Conservation (phyloP, 2,797 vertebrate species). For the Sebastes wilsoni region DNA sequence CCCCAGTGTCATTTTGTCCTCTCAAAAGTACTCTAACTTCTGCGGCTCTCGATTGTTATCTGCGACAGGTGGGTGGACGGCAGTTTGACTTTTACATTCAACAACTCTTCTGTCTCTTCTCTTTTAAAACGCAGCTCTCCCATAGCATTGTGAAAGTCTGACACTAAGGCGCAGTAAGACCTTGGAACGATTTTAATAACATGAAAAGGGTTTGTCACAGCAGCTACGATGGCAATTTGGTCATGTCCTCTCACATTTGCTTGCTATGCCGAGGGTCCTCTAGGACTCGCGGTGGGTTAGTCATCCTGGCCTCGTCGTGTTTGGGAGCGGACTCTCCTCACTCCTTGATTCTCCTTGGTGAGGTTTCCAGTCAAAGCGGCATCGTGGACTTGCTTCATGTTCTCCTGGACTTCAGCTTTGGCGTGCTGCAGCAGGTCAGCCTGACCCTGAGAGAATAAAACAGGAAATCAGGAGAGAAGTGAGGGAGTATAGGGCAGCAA, state of each 20-base stretch:
- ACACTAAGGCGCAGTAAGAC: not conserved
- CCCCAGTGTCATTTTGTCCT: not conserved
- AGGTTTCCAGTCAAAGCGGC: constrained; percentile 91
- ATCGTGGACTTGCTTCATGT: constrained; percentile 93
- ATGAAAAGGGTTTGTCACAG: constrained; percentile 15
- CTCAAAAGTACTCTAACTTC: not conserved
- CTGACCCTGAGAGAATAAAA: constrained; percentile 86
- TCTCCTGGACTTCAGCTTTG: constrained; percentile 91
- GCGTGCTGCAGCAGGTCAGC: constrained; percentile 92
- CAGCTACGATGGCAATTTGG: constrained; percentile 8
- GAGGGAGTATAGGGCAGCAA: not conserved
- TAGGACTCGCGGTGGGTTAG: not conserved
- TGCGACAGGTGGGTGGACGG: constrained; percentile 4
- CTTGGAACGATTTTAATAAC: not conserved
- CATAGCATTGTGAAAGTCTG: not conserved
- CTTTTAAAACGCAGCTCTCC: not conserved
- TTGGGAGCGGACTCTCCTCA: constrained; percentile 72
- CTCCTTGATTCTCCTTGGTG: constrained; percentile 80
- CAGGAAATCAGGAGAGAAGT: not conserved
- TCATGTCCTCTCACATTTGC: not conserved
- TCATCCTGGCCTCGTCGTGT: constrained; percentile 81
- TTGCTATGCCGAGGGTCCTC: constrained; percentile 22
- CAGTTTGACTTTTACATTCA: constrained; percentile 33
- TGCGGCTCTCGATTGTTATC: not conserved
- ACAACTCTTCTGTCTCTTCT: not conserved